Evolutionary conservation across 2,888 invertebrate genomes (phyloP), one percentile per base, ranked within the genome.

Genomic region (Eristalis intricaria): DNA sequence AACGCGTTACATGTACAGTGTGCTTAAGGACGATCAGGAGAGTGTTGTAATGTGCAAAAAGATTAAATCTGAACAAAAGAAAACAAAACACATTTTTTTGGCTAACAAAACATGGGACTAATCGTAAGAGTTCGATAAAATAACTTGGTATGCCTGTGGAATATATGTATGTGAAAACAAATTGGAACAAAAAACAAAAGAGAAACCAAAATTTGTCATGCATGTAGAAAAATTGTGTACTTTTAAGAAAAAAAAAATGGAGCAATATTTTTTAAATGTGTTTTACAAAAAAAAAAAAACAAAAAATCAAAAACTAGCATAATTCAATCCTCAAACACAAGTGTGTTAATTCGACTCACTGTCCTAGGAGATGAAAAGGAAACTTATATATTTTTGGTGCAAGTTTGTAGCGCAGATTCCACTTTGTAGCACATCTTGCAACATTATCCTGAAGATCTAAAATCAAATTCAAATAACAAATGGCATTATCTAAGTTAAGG

Each of bases 21-120:
- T 86, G 86, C 86, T 86, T 86, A 75, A 78, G 56, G 82, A 86
- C 86, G 74, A 86, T 82, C 82, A 79, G 86, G 86, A 86, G 65
- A 19, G 82, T 86, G 78, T 82, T 86, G 78, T 82, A 74, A 8
- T 82, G 75, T 78, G 77, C 75, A 56, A 15, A 65, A 69, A 68
- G 19, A 23, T 64, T 61, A 80, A 71, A 22, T 29, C 29, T 43
- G 32, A 43, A 61, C 61, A 38, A 40, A 63, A 69, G 64, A 74
- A 1, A n/a, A n/a, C n/a, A n/a, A 58, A 64, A 43, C 26, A 23
- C 23, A 68, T 26, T 32, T 22, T 38, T 81, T 77, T 70, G 74
- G 82, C 65, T 68, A 38, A 60, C 50, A 69, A 70, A 64, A 86
- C 81, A 82, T 78, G 81, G 77, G 74, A 82, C 82, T 86, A 74